phyloP scores from a whole-genome alignment of 2,797 vertebrate genomes.

The Florisuga fusca region DNA sequence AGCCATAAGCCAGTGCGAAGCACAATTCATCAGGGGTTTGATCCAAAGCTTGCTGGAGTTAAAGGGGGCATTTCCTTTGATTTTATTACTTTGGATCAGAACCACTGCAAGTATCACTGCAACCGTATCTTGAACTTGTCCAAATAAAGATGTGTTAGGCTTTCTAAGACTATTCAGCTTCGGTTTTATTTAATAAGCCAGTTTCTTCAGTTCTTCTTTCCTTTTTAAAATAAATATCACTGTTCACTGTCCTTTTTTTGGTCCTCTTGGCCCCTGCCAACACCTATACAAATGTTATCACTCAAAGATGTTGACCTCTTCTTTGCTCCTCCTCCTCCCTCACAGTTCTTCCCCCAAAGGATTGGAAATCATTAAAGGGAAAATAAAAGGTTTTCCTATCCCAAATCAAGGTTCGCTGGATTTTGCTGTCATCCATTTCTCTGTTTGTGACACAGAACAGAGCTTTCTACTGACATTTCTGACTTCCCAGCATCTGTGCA shows the following conservation, averaged over 20 bases:
- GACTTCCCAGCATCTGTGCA: background rate
- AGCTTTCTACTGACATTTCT: background rate
- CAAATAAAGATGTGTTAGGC: background rate
- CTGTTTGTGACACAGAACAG: background rate
- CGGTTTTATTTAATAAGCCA: background rate
- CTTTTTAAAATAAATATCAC: background rate
- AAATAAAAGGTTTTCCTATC: background rate
- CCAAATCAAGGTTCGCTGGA: background rate
- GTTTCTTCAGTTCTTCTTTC: background rate
- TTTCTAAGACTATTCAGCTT: background rate
- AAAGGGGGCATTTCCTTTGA: background rate
- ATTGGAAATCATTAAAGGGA: background rate
- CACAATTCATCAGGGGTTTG: conserved; percentile 14
- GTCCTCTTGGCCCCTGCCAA: background rate
- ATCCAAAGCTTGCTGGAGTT: conserved; percentile 28
- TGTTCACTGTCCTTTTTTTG: background rate
- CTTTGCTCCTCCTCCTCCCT: background rate
- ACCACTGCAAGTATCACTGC: background rate
- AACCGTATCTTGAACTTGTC: background rate
- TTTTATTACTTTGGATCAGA: conserved; percentile 2
- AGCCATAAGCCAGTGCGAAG: conserved; percentile 29
- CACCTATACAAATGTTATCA: background rate
- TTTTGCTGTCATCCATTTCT: background rate
- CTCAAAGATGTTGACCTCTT: background rate
- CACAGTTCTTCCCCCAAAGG: background rate